Conservation (phyloP, 1,140 invertebrate genomes). For the Drosophila pandora region DNA sequence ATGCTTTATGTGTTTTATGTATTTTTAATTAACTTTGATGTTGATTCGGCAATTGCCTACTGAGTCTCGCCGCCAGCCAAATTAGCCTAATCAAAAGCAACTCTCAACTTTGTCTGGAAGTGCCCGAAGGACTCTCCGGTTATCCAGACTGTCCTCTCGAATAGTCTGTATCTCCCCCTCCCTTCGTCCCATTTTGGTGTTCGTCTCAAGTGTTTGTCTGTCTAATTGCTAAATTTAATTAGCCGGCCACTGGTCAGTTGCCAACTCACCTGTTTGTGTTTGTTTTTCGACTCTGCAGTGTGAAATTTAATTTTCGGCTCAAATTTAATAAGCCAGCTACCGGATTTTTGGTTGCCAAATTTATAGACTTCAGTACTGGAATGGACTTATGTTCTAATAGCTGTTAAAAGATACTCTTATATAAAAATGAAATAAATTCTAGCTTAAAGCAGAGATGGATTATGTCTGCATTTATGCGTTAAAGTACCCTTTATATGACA, state of each 20-base stretch:
- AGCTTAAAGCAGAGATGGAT: no score
- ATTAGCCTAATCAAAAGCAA: conserved; percentile 59
- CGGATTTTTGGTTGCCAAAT: conserved; percentile 26
- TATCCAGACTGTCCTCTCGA: conserved; percentile 1
- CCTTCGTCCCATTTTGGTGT: conserved; percentile 19
- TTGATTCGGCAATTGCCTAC: conserved; percentile 36
- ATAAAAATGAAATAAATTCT: no score
- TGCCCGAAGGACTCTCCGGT: conserved; percentile 19
- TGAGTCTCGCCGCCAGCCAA: conserved; percentile 25
- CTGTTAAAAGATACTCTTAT: no score
- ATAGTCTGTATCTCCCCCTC: neutral
- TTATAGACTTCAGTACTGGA: conserved; percentile 17
- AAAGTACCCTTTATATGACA: no score
- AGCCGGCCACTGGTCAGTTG: conserved; percentile 41
- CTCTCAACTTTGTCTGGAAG: conserved; percentile 28
- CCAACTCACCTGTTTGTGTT: conserved; percentile 30
- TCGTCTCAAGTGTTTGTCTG: conserved; percentile 71
- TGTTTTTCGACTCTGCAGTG: conserved; percentile 16
- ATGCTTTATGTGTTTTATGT: conserved; percentile 73
- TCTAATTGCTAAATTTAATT: conserved; percentile 78
- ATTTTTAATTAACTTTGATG: conserved; percentile 78
- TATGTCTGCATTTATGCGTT: no score
- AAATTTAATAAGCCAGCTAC: conserved; percentile 50
- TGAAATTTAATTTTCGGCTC: conserved; percentile 42
- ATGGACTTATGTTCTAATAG: no score